These are phyloP conservation scores for Antechinus stuartii DNA, from an alignment of 2,113 vertebrate species.

Conservation along the genomic window DNA sequence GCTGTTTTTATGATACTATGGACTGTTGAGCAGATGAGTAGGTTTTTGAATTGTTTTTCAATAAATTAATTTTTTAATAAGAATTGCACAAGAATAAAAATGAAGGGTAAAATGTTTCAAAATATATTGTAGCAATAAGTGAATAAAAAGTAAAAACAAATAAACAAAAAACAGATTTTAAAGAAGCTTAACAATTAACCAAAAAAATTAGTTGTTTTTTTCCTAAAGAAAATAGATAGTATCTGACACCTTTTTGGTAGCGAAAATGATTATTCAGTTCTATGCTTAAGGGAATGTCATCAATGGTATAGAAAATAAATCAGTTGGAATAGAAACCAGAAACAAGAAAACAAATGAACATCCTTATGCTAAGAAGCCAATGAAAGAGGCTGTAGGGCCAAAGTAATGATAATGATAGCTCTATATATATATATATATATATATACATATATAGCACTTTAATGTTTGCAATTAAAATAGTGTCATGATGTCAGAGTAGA, in stretches of 20 bases:
- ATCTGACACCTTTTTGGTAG: not conserved
- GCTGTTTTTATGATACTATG: not conserved
- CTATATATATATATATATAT: too few species aligned
- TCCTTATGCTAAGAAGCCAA: not conserved
- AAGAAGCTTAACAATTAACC: not conserved
- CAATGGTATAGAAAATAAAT: not conserved
- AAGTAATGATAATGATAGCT: not conserved
- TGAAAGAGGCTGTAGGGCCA: not conserved
- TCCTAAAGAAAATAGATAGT: not conserved
- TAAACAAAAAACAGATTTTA: not conserved
- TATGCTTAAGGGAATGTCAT: not conserved
- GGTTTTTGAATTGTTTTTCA: not conserved
- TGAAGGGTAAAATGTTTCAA: not conserved
- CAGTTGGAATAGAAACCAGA: not conserved
- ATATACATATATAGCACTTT: not conserved
- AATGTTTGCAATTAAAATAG: not conserved
- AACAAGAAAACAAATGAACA: not conserved
- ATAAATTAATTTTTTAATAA: not conserved
- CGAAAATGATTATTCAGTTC: not conserved
- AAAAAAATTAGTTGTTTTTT: not conserved
- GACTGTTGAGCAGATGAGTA: not conserved
- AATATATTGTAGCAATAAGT: not conserved
- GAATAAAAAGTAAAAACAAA: not conserved
- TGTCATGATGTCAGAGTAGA: not conserved
- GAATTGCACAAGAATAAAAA: not conserved